Evolutionary conservation across 2,888 invertebrate genomes (phyloP).

Genomic region (Oscheius onirici): DNA sequence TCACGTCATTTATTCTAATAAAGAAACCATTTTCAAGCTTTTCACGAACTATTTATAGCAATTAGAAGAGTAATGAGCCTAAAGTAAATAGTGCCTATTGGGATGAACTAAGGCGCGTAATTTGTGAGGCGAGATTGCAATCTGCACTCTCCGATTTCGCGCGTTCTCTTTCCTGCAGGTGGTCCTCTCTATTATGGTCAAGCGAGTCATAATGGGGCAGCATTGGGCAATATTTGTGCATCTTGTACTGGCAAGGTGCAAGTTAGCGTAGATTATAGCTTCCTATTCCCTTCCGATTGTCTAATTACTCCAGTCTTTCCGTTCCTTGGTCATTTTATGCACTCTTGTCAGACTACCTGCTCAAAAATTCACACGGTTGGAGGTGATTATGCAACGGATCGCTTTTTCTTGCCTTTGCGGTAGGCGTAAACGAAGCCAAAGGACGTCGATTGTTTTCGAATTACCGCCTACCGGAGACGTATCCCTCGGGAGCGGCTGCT

Average conservation of each 20-base stretch:
- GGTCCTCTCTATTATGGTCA: slow-evolving; percentile 25
- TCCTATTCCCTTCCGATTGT: slow-evolving; percentile 12
- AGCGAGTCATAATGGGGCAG: slow-evolving; percentile 12
- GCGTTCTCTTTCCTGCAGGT: slow-evolving; percentile 30
- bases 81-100: slow-evolving; percentile 24
- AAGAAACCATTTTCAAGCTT: neutral
- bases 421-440: slow-evolving; percentile 8
- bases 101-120: slow-evolving; percentile 25
- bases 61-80: slow-evolving; percentile 13
- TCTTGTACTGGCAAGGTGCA: slow-evolving; percentile 21
- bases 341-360: slow-evolving; percentile 1
- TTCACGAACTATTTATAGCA: neutral
- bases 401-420: slow-evolving; percentile 26
- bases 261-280: slow-evolving; percentile 19
- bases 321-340: neutral
- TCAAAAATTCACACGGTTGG: slow-evolving; percentile 17
- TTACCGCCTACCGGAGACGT: slow-evolving; percentile 26
- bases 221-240: slow-evolving; percentile 28
- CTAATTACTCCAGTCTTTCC: too few species aligned
- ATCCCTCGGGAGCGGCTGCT: slow-evolving; percentile 30
- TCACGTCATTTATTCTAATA: neutral
- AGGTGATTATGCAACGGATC: slow-evolving; percentile 26
- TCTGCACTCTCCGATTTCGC: slow-evolving; percentile 26
- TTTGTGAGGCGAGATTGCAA: neutral
- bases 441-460: slow-evolving; percentile 31